Evolutionary conservation across 2,888 invertebrate species (phyloP), one percentile per base, ranked within the genome.

Genomic region (Atrina japonica): DNA sequence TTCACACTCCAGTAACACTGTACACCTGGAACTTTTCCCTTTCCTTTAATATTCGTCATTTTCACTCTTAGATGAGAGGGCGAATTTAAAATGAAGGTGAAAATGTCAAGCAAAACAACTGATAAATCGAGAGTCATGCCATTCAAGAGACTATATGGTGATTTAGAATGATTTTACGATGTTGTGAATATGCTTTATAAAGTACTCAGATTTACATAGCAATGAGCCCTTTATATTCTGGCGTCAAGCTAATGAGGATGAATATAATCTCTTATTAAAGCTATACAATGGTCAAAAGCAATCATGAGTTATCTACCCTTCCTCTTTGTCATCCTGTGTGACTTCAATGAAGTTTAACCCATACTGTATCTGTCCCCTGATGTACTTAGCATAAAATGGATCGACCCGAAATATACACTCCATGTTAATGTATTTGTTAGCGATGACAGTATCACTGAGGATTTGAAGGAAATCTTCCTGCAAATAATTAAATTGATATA

Each of bases 321-420:
- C 83, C 67, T 84, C 83, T 47, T 69, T 79, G n/a, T 80, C 64
- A 16, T 80, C 80, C 52, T 82, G 76, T 6, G 74, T 29, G 5
- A 83, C 75, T 35, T 85, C 77, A 11, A 87, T 73, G 74, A 87
- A 87, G 74, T 85, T 87, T 16, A 87, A 76, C 0, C 81, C 80
- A 76, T 84, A 88, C 73, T 87, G 87, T 56, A 86, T 85, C 67
- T 84, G 83, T 61, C 86, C 87, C 43, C 80, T 75, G 14, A 83
- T 77, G 68, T 81, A 87, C 6, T 73, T 75, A 29, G 73, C 71
- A 60, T 77, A 72, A 21, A 72, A 41, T 1, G 83, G 84, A 63
- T 86, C 84, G 6, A 84, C 64, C 23, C 78, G 66, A 43, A 87
- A 84, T 18, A 87, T 80, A 77, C 85, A 85, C 84, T 87, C 85